Conservation (phyloP, 2,113 vertebrate genomes). For the Hippocampus zosterae region DNA sequence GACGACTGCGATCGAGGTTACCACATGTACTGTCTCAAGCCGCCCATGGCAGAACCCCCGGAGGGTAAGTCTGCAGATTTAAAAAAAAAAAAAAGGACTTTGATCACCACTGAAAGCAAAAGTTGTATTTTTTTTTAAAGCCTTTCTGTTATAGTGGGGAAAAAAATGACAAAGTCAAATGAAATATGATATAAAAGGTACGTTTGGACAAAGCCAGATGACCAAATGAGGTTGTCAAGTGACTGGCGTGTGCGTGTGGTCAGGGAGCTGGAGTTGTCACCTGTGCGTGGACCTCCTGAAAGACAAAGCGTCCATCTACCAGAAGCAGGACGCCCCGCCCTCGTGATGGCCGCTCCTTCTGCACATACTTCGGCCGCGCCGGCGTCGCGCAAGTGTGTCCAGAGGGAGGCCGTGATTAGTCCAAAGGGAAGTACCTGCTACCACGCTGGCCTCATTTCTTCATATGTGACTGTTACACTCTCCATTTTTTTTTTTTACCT, state of each 20-base stretch:
- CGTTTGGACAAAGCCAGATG: too few species aligned
- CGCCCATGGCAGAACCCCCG: conserved; percentile 73
- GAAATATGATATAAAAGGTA: too few species aligned
- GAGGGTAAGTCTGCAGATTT: conserved; percentile 57
- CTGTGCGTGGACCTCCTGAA: conserved; percentile 91
- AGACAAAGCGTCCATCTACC: conserved; percentile 95
- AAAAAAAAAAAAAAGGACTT: not conserved
- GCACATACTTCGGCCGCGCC: conserved; percentile 3
- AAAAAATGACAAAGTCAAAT: too few species aligned
- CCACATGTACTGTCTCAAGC: conserved; percentile 77
- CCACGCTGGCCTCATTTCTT: conserved; percentile 43
- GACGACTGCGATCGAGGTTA: conserved; percentile 76
- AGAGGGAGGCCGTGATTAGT: conserved; percentile 21
- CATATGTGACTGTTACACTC: conserved; percentile 67
- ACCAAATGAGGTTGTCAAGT: too few species aligned
- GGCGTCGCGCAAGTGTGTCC: conserved; percentile 7
- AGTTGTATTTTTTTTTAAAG: too few species aligned
- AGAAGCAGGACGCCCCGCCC: conserved; percentile 80
- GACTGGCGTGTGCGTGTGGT: not conserved
- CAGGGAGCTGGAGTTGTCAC: conserved; percentile 96
- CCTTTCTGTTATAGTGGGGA: too few species aligned
- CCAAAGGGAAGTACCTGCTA: conserved; percentile 40
- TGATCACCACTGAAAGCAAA: not conserved
- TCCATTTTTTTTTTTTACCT: not conserved
- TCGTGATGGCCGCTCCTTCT: conserved; percentile 72